phyloP scores from a whole-genome alignment of 2,113 vertebrate species.

The Rhombomys opimus region DNA sequence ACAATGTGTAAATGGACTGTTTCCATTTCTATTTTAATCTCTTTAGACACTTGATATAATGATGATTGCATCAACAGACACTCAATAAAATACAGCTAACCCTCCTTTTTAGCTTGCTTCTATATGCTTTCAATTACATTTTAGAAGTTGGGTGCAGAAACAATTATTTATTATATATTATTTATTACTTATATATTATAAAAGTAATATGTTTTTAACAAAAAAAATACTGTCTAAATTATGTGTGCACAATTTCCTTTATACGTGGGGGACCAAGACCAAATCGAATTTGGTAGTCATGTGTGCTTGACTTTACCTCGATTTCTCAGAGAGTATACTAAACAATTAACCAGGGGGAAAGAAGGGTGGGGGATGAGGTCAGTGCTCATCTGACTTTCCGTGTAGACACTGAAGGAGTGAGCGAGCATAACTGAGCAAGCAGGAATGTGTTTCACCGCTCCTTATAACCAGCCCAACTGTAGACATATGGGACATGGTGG shows the following conservation, averaged over 20 bases:
- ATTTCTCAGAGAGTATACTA: neutral
- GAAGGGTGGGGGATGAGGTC: neutral
- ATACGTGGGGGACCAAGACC: neutral
- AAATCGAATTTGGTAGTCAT: neutral
- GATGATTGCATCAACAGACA: neutral
- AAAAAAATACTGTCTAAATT: neutral
- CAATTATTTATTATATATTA: neutral
- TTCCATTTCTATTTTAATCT: neutral
- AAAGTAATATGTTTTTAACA: neutral
- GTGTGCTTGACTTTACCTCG: neutral
- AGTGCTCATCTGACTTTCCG: neutral
- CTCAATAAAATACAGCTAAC: neutral
- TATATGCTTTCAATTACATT: neutral
- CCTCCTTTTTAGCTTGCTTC: neutral
- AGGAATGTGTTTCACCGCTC: neutral
- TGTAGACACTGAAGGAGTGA: neutral
- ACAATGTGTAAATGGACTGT: neutral
- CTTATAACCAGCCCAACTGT: neutral
- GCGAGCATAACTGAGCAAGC: conserved; percentile 1
- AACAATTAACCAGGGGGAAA: neutral
- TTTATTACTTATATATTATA: no score
- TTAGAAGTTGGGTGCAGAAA: neutral
- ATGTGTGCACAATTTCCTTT: neutral
- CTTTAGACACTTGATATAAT: neutral
- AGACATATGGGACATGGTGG: neutral